These are phyloP conservation scores for Octopus sinensis DNA, from an alignment of 1,140 invertebrate genomes.

Conservation along the genomic window DNA sequence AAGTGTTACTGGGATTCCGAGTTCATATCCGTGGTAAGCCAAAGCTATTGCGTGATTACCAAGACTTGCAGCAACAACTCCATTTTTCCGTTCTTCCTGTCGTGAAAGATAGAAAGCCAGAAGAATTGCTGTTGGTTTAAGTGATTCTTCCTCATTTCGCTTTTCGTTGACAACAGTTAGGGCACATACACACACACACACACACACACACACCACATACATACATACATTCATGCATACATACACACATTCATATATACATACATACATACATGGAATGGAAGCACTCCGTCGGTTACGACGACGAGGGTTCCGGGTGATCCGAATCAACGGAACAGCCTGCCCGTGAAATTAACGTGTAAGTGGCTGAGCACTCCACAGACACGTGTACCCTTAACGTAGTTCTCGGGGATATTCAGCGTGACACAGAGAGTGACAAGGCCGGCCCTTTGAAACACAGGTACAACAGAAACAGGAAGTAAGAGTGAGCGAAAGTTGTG, in stretches of 20 bases:
- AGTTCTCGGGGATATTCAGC: too few species aligned
- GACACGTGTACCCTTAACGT: too few species aligned
- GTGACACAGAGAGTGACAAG: too few species aligned
- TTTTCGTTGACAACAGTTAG: neutral
- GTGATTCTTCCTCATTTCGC: neutral
- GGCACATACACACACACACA: neutral
- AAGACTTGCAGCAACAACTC: conserved; percentile 87
- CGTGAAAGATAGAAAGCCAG: neutral
- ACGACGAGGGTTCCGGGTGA: too few species aligned
- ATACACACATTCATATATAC: neutral
- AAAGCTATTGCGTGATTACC: conserved; percentile 89
- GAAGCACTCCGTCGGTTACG: too few species aligned
- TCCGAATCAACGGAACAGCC: too few species aligned
- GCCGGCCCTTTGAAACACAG: too few species aligned
- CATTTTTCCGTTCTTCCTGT: conserved; percentile 69
- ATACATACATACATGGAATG: neutral
- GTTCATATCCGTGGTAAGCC: conserved; percentile 78
- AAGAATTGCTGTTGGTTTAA: too few species aligned
- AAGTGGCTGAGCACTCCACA: too few species aligned
- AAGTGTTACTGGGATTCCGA: conserved; percentile 82
- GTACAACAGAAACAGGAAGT: too few species aligned
- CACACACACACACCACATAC: neutral
- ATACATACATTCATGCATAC: neutral
- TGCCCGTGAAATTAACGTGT: too few species aligned
- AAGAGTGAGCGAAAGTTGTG: too few species aligned